Evolutionary conservation across 37 sponge, comb jelly and placozoan species (phyloP), one percentile per base, ranked within the genome.

Genomic region (Diacarnus erythraeanus): DNA sequence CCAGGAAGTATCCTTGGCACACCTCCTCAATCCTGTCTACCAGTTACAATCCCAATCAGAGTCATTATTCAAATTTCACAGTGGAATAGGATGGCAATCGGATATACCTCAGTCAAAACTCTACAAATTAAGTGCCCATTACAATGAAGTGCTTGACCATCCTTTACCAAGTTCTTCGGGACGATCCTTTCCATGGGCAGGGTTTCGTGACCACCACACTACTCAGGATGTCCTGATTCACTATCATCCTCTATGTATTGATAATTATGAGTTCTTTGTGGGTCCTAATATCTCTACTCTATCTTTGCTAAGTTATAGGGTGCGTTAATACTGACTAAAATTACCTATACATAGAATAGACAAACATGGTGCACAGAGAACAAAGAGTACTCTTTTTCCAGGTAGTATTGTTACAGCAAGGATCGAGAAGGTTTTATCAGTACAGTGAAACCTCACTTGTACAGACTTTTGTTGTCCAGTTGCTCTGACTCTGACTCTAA

Each of bases 1-100:
- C 75, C 74, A 92, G 93, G 93, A 92, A 57, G 79, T 84, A 38
- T 92, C 93, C 0, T 64, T 92, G 42, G 77, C 58, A 33, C 38
- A 21, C 36, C 74, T 92, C 2, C 59, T 92, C 42, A 21, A 8
- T 12, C 71, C 71, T 9, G 38, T 71, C 43, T 17, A 65, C 34
- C 34, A 8, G 9, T n/a, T n/a, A n/a, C n/a, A n/a, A n/a, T n/a
- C n/a, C n/a, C 66, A 65, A 10, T 30, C 31, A 18, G 66, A 65
- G 34, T 5, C 33, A 15, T 31, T 34, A 18, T 30, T 35, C 2
- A 35, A 10, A 5, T 6, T 15, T 47, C 6, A 15, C 51, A 47
- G 51, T 15, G 12, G 6, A 6, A 15, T 15, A 6, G 51, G 51
- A 47, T 6, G 51, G 10, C 6, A 47, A 47, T n/a, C n/a, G n/a